Base-by-base conservation (phyloP, 35 echinoderm and acorn worm genomes). In the Eucidaris tribuloides region DNA sequence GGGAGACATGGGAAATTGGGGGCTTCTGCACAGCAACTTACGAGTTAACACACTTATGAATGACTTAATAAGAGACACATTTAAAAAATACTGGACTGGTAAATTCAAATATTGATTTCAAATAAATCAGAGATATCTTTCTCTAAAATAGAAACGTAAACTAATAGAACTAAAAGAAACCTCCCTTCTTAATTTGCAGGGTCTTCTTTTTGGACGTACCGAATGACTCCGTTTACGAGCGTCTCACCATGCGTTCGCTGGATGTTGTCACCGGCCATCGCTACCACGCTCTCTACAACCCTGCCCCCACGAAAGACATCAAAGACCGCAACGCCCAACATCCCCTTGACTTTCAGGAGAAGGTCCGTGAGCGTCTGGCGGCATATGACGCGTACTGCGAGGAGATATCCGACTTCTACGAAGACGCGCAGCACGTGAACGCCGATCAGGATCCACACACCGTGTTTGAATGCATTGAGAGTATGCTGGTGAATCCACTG, bases 381-480 rank as follows among this genome's bases (percentile, higher is more conserved):
- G 82, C 86, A 29, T 99, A 93, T 32, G 86, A 99, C 30, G 91
- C 96, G 0, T 99, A 93, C 64, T 83, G 87, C 5, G 96, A 99
- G 43, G 96, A 99, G 83, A 93, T 99, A 41, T 59, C 89, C 0
- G 96, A 99, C 44, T 99, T 89, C 71, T 99, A 93, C 40, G 77
- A 93, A 60, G 80, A 86, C 46, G 90, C 89, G 30, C 96, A 99
- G n/a, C 96, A 93, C 58, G 84, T 99, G 43, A 99, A 93, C 66
- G 96, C 86, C 1, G 96, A 99, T 46, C 96, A 99, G 74, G 94
- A 99, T 81, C 96, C 96, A 20, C 96, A 99, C 36, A 93, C 96
- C 20, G 96, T 99, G 58, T 99, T 97, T 84, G 96, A 99, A 62
- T 90, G 82, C 65, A 62, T 99, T 17, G 96, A 99, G 65, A 99